A percentile compares a stretch with the other conserved stretches of the same genome.
Conservation (phyloP, 2,113 vertebrate species). For the Amphiprion ocellaris region DNA sequence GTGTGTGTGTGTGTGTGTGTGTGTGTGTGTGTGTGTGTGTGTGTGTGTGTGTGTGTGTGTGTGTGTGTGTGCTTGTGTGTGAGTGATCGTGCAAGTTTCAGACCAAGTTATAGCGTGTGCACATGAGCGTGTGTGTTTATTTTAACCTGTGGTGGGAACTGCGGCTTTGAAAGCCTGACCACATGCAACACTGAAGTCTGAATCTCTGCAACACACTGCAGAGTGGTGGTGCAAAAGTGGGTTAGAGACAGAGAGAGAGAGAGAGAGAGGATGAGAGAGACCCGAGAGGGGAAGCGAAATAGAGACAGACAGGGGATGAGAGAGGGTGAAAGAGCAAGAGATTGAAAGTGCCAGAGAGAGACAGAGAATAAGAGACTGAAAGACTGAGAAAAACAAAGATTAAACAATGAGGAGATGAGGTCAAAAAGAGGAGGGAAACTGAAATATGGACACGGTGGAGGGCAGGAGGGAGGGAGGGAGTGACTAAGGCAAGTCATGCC, state of each 20-base stretch:
- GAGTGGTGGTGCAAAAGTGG: slow-evolving; percentile 47
- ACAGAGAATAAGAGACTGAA: slow-evolving; percentile 40
- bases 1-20: slow-evolving; percentile 12
- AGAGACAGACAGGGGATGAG: slow-evolving; percentile 1
- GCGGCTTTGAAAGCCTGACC: slow-evolving; percentile 58
- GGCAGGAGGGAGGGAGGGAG: slow-evolving; percentile 42
- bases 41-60: slow-evolving; percentile 13
- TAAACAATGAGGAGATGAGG: slow-evolving; percentile 61
- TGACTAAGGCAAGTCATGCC: slow-evolving; percentile 58
- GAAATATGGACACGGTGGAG: slow-evolving; percentile 54
- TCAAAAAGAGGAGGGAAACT: slow-evolving; percentile 48
- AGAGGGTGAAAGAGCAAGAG: slow-evolving; percentile 25
- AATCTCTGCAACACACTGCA: slow-evolving; percentile 56
- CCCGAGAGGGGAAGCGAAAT: not conserved
- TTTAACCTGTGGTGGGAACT: slow-evolving; percentile 54
- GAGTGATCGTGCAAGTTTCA: not conserved
- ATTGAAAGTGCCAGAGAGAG: slow-evolving; percentile 49
- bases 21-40: slow-evolving; percentile 8
- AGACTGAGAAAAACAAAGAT: slow-evolving; percentile 60
- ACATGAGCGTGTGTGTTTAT: slow-evolving; percentile 36
- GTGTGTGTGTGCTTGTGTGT: slow-evolving; percentile 2
- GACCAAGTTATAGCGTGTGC: slow-evolving; percentile 12
- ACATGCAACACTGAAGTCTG: slow-evolving; percentile 55
- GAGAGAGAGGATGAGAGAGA: slow-evolving; percentile 5
- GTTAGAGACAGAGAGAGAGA: slow-evolving; percentile 30